Evolutionary conservation across 2,797 vertebrate species (phyloP).

Genomic region (Petrocephalus schoutedeni): DNA sequence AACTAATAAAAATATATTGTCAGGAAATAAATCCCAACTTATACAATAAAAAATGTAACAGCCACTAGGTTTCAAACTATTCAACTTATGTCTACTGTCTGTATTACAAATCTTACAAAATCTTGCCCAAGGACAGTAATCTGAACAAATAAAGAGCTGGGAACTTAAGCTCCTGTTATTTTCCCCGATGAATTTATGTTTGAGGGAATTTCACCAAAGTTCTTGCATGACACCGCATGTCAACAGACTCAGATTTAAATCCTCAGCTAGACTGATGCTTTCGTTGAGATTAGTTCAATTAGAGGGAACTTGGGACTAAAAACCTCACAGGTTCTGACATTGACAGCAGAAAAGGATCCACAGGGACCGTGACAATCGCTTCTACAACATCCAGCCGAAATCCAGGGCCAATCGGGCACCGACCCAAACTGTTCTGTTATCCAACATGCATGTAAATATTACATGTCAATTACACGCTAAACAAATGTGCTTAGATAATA

Average conservation of each 20-base stretch:
- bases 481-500: neutral
- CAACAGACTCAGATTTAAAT: constrained; percentile 26
- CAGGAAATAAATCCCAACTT: neutral
- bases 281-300: constrained; percentile 49
- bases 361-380: constrained; percentile 38
- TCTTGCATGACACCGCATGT: constrained; percentile 45
- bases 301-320: constrained; percentile 60
- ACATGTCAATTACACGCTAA: neutral
- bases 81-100: neutral
- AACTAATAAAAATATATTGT: constrained; percentile 5
- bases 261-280: constrained; percentile 24
- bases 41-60: constrained; percentile 9
- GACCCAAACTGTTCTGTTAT: neutral
- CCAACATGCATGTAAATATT: neutral
- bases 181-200: constrained; percentile 22
- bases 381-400: neutral
- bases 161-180: constrained; percentile 28
- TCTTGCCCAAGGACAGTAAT: constrained; percentile 23
- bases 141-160: constrained; percentile 24
- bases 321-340: constrained; percentile 47
- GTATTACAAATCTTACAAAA: constrained; percentile 19
- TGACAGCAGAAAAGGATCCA: constrained; percentile 48
- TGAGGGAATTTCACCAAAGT: constrained; percentile 17
- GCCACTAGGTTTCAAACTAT: neutral
- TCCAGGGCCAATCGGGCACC: neutral